Conservation (phyloP, 2,797 vertebrate genomes). For the Cirrhinus mrigala region DNA sequence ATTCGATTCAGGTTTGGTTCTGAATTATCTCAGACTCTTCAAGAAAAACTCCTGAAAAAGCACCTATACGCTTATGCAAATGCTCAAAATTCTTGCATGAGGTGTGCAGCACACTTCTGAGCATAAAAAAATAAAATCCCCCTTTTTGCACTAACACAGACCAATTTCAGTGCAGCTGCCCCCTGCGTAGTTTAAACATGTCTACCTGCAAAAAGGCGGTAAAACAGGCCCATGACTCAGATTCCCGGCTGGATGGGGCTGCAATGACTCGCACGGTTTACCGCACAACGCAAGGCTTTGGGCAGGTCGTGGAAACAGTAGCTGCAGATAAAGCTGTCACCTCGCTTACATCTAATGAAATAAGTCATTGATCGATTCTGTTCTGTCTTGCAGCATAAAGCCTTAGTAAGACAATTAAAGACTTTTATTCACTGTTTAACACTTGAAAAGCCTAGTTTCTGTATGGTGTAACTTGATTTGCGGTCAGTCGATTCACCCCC, state of each 20-base stretch:
- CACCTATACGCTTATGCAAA: slow-evolving; percentile 30
- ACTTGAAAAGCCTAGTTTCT: slow-evolving; percentile 7
- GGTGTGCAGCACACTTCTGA: not conserved
- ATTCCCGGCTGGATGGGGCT: slow-evolving; percentile 56
- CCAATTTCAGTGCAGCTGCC: slow-evolving; percentile 19
- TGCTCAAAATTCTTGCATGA: not conserved
- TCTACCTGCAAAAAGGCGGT: slow-evolving; percentile 33
- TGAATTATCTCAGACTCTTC: slow-evolving; percentile 10
- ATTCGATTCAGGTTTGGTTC: not conserved
- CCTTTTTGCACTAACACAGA: not conserved
- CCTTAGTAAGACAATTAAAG: slow-evolving; percentile 24
- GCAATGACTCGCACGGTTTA: slow-evolving; percentile 66
- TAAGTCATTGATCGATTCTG: slow-evolving; percentile 57
- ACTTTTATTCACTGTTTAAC: slow-evolving; percentile 7
- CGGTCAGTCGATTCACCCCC: slow-evolving; percentile 51
- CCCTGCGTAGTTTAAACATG: slow-evolving; percentile 32
- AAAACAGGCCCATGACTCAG: slow-evolving; percentile 69
- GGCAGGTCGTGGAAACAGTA: slow-evolving; percentile 53
- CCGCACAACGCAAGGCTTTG: slow-evolving; percentile 7
- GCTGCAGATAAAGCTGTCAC: slow-evolving; percentile 62
- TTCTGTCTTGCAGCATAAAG: slow-evolving; percentile 38
- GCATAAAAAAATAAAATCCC: not conserved
- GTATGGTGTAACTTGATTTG: slow-evolving; percentile 46
- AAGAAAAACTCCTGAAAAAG: not conserved
- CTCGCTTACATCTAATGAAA: slow-evolving; percentile 66